Percentiles rank a stretch among this genome's conserved stretches.
Conservation (phyloP, 2,797 vertebrate genomes). For the Sebastes alutus region DNA sequence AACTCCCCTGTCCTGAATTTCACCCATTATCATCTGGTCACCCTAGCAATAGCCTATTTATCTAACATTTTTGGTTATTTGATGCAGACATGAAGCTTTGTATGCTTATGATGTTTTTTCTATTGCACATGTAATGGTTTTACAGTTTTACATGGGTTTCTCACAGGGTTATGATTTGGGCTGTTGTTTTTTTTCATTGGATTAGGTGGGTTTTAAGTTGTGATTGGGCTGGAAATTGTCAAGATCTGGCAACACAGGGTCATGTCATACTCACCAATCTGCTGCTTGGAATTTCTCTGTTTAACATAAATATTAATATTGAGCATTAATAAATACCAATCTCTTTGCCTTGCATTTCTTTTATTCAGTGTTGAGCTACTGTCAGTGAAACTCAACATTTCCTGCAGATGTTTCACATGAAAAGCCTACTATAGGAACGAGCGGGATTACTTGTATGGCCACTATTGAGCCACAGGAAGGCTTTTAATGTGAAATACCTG, state of each 20-base stretch:
- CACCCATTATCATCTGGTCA: no score
- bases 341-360: background rate
- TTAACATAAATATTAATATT: background rate
- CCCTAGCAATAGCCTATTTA: background rate
- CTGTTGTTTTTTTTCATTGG: rapidly evolving
- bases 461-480: background rate
- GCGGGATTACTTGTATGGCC: background rate
- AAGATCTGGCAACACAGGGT: background rate
- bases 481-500: background rate
- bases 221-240: no score
- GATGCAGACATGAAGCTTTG: background rate
- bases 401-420: no score
- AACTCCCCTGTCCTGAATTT: no score
- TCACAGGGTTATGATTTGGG: background rate
- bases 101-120: background rate
- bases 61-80: background rate
- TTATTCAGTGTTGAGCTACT: background rate
- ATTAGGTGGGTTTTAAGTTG: no score
- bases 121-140: background rate
- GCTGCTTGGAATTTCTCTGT: background rate
- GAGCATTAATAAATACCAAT: background rate
- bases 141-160: background rate
- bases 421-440: no score
- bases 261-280: background rate
- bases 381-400: no score